Conservation (phyloP, 23 tunicate genomes). For the Trididemnum nubilum region DNA sequence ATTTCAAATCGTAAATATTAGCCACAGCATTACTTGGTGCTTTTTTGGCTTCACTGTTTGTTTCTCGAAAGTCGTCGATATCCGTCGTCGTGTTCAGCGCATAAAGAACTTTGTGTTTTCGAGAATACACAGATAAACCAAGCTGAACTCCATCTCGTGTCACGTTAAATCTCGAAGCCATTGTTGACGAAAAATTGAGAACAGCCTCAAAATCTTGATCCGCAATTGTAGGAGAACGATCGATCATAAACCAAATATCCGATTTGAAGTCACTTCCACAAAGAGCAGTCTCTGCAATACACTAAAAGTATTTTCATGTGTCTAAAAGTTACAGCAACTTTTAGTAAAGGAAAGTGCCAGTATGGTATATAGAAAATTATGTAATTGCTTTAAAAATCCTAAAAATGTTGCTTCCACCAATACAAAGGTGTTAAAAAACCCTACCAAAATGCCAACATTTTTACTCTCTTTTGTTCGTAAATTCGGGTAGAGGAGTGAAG, state of each 20-base stretch:
- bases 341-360: too few species aligned
- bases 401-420: too few species aligned
- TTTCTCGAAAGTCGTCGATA: neutral
- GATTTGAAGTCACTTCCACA: slow-evolving; percentile 17
- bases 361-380: too few species aligned
- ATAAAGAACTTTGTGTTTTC: neutral
- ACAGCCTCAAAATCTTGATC: slow-evolving; percentile 13
- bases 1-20: too few species aligned
- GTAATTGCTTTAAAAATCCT: neutral
- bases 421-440: too few species aligned
- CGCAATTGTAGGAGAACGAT: neutral
- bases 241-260: slow-evolving; percentile 12
- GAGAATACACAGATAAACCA: slow-evolving; percentile 6
- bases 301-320: neutral
- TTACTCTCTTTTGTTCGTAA: too few species aligned
- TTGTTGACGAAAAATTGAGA: neutral
- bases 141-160: neutral
- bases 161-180: slow-evolving; percentile 15
- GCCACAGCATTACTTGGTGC: neutral
- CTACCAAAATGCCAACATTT: too few species aligned
- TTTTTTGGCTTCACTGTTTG: neutral
- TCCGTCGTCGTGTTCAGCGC: neutral
- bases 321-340: too few species aligned
- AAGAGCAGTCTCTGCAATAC: neutral
- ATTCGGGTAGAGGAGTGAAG: too few species aligned